Evolutionary conservation across 2,888 invertebrate species (phyloP), one percentile per base, ranked within the genome.

Genomic region (Lomographa bimaculata): DNA sequence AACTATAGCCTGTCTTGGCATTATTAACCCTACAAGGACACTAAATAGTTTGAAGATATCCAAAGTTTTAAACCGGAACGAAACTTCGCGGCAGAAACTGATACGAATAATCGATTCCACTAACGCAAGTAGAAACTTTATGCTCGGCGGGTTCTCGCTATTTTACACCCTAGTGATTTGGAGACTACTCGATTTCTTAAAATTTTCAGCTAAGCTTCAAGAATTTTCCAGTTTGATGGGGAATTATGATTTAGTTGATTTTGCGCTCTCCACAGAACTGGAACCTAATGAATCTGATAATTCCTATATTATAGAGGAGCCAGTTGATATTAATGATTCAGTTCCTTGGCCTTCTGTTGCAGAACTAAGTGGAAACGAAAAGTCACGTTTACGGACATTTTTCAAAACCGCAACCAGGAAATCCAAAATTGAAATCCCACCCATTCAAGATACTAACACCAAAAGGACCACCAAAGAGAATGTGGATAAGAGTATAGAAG

Each of bases 151-250:
- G 1, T 69, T 84, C 29, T 82, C 83, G 3, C 40, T 86, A 19
- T 80, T 83, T 53, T 78, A 72, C 21, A 9, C 73, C 1, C 44
- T 84, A 1, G 69, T 80, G 0, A 58, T 52, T 8, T 61, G 72
- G 52, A 72, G 85, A 50, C 44, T 83, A 26, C 45, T 69, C 29
- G 82, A 83, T 21, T 73, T 63, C 51, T 56, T 83, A 6, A 57
- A 51, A 37, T 83, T 83, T 68, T 74, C 82, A 58, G 80, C 80
- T 1, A 84, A 79, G 52, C 63, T 83, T 10, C 61, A 72, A 9
- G 80, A 84, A 45, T 79, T 84, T 44, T 74, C 74, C 3, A 61
- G 73, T 54, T 57, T 81, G 35, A 80, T 83, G 77, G 69, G 60
- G 40, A 61, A 76, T 40, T 82, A 77, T 50, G 60, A 79, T 45